These are phyloP conservation scores for Harlomillsia oculata DNA, from an alignment of 1,140 invertebrate species.

Conservation along the genomic window DNA sequence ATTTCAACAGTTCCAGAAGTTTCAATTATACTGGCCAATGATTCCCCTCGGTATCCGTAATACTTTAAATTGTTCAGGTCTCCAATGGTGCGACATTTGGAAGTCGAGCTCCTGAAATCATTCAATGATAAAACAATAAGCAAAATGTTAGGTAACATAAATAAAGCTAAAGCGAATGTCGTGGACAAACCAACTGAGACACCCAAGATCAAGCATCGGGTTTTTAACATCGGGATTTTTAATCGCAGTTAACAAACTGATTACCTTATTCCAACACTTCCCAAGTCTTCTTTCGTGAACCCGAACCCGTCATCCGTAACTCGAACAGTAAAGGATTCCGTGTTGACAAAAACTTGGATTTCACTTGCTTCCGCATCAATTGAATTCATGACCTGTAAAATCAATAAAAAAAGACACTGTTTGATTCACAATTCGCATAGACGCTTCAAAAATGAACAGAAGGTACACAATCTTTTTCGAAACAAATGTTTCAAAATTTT, in stretches of 20 bases:
- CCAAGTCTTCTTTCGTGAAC: conserved; percentile 8
- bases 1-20: conserved; percentile 48
- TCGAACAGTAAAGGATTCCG: not conserved
- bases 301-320: conserved; percentile 16
- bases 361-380: conserved; percentile 7
- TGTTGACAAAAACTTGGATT: not conserved
- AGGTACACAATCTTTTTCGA: not conserved
- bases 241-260: conserved; percentile 31
- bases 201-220: no score
- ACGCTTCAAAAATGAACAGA: not conserved
- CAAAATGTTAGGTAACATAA: no score
- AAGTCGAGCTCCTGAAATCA: conserved; percentile 48
- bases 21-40: conserved; percentile 51
- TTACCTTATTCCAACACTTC: conserved; percentile 11
- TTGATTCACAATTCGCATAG: not conserved
- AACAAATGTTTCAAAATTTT: not conserved
- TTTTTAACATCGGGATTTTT: no score
- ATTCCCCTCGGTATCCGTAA: conserved; percentile 55
- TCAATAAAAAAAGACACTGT: not conserved
- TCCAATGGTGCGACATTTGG: conserved; percentile 48
- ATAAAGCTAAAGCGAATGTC: no score
- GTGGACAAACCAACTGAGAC: no score
- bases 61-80: conserved; percentile 45
- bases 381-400: conserved; percentile 11
- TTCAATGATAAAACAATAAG: not conserved